These are phyloP conservation scores for Pyrrhia umbra DNA, from an alignment of 2,888 invertebrate species.

Conservation along the genomic window DNA sequence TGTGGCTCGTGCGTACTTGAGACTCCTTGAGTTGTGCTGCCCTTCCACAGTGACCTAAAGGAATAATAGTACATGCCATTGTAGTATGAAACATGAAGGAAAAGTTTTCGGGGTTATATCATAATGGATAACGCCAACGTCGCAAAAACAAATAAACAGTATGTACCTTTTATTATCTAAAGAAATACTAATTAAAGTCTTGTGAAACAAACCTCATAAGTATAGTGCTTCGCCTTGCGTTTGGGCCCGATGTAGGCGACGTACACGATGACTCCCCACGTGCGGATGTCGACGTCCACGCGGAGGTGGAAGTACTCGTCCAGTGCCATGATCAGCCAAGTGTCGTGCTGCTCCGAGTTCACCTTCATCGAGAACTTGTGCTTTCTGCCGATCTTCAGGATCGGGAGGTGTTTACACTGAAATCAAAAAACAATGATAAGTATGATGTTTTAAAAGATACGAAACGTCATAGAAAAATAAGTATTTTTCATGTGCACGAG, in stretches of 20 bases:
- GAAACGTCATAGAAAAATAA: no score
- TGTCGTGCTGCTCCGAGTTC: conserved; percentile 79
- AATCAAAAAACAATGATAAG: conserved; percentile 8
- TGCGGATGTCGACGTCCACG: conserved; percentile 79
- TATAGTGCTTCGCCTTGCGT: conserved; percentile 75
- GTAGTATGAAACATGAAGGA: neutral
- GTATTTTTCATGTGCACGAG: no score
- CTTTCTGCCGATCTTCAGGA: conserved; percentile 74
- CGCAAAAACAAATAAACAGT: no score
- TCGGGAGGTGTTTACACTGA: conserved; percentile 77
- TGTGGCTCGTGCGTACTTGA: conserved; percentile 78
- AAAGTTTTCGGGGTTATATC: neutral
- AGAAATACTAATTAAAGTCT: no score
- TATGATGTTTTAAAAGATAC: no score
- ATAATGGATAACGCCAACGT: no score
- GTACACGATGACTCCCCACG: conserved; percentile 79
- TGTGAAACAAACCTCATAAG: conserved; percentile 76
- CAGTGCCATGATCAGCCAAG: conserved; percentile 78
- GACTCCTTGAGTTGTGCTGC: conserved; percentile 74
- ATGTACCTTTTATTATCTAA: no score
- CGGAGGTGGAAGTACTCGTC: conserved; percentile 81
- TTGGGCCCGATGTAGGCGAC: conserved; percentile 86
- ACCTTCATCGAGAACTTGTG: conserved; percentile 80
- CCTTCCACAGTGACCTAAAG: conserved; percentile 78
- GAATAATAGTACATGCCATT: neutral